A percentile compares a stretch with the other conserved stretches of the same genome.
Conservation (phyloP, 2,113 vertebrate genomes). For the Aegypius monachus region DNA sequence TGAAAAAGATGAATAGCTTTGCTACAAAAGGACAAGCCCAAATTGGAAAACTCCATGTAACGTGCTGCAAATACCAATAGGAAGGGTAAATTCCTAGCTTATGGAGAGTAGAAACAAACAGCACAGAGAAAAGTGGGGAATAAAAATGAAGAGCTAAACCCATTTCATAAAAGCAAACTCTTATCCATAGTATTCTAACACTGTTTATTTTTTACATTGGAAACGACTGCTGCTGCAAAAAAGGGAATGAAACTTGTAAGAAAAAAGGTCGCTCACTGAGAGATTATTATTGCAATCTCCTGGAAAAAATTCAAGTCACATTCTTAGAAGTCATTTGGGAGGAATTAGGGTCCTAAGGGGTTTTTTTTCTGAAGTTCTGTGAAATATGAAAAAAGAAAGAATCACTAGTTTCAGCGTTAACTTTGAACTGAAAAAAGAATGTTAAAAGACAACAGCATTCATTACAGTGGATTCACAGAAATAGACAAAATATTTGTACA, state of each 20-base stretch:
- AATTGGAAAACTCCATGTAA: not conserved
- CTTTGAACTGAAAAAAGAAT: not conserved
- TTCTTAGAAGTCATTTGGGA: conserved; percentile 1
- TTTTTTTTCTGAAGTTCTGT: not conserved
- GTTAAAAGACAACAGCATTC: not conserved
- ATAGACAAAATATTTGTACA: not conserved
- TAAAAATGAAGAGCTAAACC: not conserved
- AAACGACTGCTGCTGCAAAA: not conserved
- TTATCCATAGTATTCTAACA: not conserved
- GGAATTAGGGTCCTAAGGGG: not conserved
- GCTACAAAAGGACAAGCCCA: not conserved
- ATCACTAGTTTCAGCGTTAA: not conserved
- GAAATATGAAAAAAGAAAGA: not conserved
- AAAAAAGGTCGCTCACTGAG: not conserved
- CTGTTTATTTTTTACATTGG: not conserved
- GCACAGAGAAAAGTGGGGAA: not conserved
- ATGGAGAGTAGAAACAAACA: not conserved
- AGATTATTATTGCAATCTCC: not conserved
- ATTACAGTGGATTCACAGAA: not conserved
- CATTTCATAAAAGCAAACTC: not conserved
- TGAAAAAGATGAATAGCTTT: not conserved
- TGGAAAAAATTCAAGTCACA: not conserved
- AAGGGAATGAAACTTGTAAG: not conserved
- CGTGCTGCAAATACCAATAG: not conserved
- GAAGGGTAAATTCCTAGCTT: not conserved